Evolutionary conservation across 2,113 vertebrate genomes (phyloP).

Genomic region (Alaudala cheleensis): DNA sequence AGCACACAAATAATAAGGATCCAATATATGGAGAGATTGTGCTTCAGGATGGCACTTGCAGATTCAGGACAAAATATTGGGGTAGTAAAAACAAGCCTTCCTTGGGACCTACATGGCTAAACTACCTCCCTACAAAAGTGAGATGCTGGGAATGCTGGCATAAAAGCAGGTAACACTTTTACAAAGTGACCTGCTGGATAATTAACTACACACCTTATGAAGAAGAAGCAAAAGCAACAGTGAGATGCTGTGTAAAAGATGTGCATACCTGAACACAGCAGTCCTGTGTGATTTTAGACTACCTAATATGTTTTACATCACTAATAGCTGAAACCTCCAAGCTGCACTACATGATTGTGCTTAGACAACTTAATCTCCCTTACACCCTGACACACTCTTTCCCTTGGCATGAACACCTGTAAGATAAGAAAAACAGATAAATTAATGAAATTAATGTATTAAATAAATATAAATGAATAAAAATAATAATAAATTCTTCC

Average conservation of each 20-base stretch:
- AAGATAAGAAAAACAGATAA: neutral
- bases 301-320: neutral
- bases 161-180: neutral
- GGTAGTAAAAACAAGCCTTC: neutral
- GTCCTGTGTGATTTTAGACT: neutral
- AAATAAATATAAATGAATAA: neutral
- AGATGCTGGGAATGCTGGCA: neutral
- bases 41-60: neutral
- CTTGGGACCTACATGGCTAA: neutral
- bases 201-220: neutral
- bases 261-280: neutral
- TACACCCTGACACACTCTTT: accelerated
- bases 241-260: neutral
- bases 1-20: neutral
- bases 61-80: neutral
- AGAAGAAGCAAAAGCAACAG: neutral
- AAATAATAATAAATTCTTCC: neutral
- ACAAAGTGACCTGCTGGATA: neutral
- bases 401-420: neutral
- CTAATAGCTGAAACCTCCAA: neutral
- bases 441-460: neutral
- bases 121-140: accelerated
- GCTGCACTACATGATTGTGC: neutral
- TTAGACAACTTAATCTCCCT: neutral
- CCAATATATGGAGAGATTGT: neutral